These are phyloP conservation scores for Urechis unicinctus DNA, from an alignment of 2,888 invertebrate species.

Conservation along the genomic window DNA sequence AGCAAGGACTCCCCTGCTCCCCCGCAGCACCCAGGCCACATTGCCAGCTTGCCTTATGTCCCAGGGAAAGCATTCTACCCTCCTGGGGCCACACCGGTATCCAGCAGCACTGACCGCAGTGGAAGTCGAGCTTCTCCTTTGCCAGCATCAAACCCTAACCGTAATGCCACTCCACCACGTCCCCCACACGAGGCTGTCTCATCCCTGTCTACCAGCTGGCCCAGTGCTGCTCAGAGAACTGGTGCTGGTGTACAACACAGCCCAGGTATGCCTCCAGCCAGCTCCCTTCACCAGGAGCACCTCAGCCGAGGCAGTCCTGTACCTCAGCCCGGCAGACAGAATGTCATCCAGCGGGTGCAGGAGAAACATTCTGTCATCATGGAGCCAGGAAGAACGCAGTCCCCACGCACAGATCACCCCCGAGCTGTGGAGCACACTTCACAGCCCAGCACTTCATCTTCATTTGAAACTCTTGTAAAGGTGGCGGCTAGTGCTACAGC, in stretches of 20 bases:
- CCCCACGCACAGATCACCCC: conserved; percentile 55
- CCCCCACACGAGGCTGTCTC: not conserved
- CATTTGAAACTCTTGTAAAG: conserved; percentile 79
- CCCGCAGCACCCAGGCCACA: conserved; percentile 19
- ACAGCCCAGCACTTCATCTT: conserved; percentile 2
- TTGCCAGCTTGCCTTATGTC: too few species aligned
- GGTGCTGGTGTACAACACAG: conserved; percentile 31
- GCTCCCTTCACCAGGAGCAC: conserved; percentile 3
- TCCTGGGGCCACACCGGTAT: not conserved
- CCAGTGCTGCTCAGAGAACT: conserved; percentile 5
- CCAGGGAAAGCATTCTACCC: too few species aligned
- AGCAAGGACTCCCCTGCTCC: not conserved
- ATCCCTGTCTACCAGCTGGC: not conserved
- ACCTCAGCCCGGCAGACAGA: conserved; percentile 54
- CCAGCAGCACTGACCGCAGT: not conserved
- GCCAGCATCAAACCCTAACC: not conserved
- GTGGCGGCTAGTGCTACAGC: conserved; percentile 87
- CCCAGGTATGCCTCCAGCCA: conserved; percentile 25
- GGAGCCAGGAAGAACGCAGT: conserved; percentile 37
- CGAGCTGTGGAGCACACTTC: not conserved
- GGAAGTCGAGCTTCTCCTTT: not conserved
- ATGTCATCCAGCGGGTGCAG: conserved; percentile 61
- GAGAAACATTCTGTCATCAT: not conserved
- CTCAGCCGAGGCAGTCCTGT: conserved; percentile 34
- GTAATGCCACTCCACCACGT: not conserved